These are phyloP conservation scores for Chionomys nivalis DNA, from an alignment of 2,113 vertebrate species.

Conservation along the genomic window DNA sequence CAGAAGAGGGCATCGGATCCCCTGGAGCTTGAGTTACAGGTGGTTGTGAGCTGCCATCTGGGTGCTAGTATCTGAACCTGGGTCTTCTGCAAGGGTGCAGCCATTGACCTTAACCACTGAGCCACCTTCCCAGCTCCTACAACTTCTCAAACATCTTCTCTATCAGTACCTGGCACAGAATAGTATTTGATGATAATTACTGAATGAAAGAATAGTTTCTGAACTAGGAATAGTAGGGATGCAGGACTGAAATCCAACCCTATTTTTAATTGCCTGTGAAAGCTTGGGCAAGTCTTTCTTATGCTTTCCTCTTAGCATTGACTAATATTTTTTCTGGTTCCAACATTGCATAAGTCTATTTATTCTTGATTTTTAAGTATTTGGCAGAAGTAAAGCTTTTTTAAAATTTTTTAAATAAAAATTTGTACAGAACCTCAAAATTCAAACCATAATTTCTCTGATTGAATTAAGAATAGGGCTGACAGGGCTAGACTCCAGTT, in stretches of 20 bases:
- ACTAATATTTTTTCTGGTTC: background rate
- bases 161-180: background rate
- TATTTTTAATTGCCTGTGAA: background rate
- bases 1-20: background rate
- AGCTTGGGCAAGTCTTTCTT: slow-evolving; percentile 19
- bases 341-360: background rate
- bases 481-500: background rate
- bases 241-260: background rate
- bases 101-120: background rate
- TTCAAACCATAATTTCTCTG: background rate
- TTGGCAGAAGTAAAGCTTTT: background rate
- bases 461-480: background rate
- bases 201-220: slow-evolving; percentile 24
- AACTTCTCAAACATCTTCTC: background rate
- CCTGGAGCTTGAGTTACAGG: background rate
- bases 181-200: slow-evolving; percentile 12
- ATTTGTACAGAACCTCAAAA: slow-evolving; percentile 39
- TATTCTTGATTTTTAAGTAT: slow-evolving; percentile 45
- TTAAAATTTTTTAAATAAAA: slow-evolving; percentile 35
- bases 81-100: background rate
- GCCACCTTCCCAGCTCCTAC: background rate
- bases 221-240: slow-evolving; percentile 16
- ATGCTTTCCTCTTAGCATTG: background rate
- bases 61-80: background rate
- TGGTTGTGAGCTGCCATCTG: background rate